Percentiles rank a stretch among this genome's conserved stretches.
Conservation (phyloP, 2,888 invertebrate species). For the Eucera pruinosa region DNA sequence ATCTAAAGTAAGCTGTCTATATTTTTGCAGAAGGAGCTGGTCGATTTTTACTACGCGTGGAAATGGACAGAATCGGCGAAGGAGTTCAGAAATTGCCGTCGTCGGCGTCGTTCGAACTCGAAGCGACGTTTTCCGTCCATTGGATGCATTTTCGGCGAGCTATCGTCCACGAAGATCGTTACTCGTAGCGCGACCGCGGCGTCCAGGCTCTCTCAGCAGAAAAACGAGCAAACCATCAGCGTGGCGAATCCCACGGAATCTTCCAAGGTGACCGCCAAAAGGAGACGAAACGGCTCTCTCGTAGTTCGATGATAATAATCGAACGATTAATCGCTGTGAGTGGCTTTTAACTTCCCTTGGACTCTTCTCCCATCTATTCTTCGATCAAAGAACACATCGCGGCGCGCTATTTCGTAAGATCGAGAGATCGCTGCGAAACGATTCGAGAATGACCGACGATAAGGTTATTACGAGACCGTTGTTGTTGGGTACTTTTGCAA, state of each 20-base stretch:
- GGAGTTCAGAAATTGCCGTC: conserved; percentile 6
- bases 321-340: neutral
- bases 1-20: no score
- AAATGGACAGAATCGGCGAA: conserved; percentile 48
- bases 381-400: no score
- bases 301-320: conserved; percentile 12
- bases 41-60: conserved; percentile 60
- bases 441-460: no score
- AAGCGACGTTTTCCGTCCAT: conserved; percentile 32
- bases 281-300: conserved; percentile 16
- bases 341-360: neutral
- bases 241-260: neutral
- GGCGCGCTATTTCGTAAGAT: no score
- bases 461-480: no score
- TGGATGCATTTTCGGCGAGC: neutral
- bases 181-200: conserved; percentile 29
- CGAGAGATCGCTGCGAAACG: no score
- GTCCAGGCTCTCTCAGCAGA: neutral
- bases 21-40: conserved; percentile 51
- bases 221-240: neutral
- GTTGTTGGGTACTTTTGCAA: no score
- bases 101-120: conserved; percentile 5
- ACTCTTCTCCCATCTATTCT: no score
- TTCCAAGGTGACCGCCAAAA: conserved; percentile 11
- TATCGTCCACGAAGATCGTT: conserved; percentile 16